phyloP scores from a whole-genome alignment of 2,797 vertebrate species.

The Fistularia commersonii region DNA sequence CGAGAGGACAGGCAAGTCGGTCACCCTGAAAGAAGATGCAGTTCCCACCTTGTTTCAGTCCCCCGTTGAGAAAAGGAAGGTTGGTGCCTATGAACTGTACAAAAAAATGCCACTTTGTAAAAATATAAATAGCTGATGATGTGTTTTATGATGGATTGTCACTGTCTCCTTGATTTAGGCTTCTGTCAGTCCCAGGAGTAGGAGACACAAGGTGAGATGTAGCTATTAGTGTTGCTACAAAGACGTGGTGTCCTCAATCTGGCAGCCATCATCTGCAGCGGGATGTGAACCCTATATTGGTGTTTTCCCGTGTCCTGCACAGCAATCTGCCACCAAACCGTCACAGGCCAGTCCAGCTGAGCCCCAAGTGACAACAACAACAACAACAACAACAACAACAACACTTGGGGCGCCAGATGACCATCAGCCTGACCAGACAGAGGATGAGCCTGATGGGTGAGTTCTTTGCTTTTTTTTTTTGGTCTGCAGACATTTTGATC shows the following conservation, averaged over 20 bases:
- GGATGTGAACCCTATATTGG: no score
- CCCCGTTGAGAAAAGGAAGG: constrained; percentile 24
- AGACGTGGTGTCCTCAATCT: no score
- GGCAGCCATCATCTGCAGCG: no score
- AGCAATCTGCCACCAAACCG: constrained; percentile 28
- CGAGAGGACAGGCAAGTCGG: constrained; percentile 51
- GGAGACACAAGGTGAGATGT: constrained; percentile 46
- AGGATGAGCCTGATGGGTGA: constrained; percentile 31
- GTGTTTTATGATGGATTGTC: not conserved
- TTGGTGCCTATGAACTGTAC: constrained; percentile 30
- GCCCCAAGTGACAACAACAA: not conserved
- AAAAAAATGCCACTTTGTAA: not conserved
- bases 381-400: not conserved
- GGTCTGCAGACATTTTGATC: no score
- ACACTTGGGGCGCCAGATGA: not conserved
- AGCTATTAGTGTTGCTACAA: no score
- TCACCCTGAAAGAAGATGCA: constrained; percentile 57
- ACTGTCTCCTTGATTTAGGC: constrained; percentile 21
- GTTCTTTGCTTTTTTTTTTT: no score
- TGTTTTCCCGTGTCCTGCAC: constrained; percentile 1
- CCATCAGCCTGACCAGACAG: constrained; percentile 16
- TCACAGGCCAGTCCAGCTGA: constrained; percentile 11
- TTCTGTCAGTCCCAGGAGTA: constrained; percentile 26
- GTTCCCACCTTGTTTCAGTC: constrained; percentile 66
- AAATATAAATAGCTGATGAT: not conserved